phyloP scores from a whole-genome alignment of 2,888 invertebrate genomes.

The Hypselothyrea guttata region DNA sequence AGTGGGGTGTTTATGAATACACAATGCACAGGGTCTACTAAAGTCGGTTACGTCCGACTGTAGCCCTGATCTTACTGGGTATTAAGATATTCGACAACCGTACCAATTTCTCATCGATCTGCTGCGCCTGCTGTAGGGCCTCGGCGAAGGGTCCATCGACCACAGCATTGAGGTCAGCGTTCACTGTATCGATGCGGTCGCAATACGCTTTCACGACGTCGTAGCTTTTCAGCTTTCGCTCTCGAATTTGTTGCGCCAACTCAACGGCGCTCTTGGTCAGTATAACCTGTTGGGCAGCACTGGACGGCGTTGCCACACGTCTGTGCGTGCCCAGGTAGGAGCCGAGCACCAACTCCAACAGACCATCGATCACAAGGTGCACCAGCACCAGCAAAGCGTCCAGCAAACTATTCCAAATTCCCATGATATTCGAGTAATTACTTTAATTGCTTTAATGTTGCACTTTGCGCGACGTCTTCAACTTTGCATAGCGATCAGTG shows the following conservation, averaged over 20 bases:
- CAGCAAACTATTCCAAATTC: conserved; percentile 58
- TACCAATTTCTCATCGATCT: conserved; percentile 87
- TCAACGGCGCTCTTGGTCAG: conserved; percentile 86
- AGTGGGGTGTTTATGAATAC: too few relatives aligned
- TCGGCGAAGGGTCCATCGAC: conserved; percentile 90
- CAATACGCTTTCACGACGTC: conserved; percentile 89
- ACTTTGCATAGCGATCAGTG: too few relatives aligned
- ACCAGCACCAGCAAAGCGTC: conserved; percentile 62
- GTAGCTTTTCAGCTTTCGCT: conserved; percentile 86
- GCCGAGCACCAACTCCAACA: conserved; percentile 76
- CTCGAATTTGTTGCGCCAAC: conserved; percentile 87
- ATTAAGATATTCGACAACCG: too few relatives aligned
- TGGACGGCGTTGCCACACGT: conserved; percentile 65
- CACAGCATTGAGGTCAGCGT: conserved; percentile 90
- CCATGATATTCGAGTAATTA: conserved; percentile 20
- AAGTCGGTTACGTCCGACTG: too few relatives aligned
- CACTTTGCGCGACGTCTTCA: conserved; percentile 11
- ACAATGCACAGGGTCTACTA: too few relatives aligned
- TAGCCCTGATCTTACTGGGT: too few relatives aligned
- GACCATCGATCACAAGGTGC: conserved; percentile 71
- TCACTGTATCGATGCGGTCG: conserved; percentile 88
- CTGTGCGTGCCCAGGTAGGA: conserved; percentile 76
- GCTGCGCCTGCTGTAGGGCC: conserved; percentile 90
- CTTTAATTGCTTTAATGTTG: conserved; percentile 25
- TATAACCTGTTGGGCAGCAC: conserved; percentile 64